A percentile compares a stretch with the other conserved stretches of the same genome.
Evolutionary conservation across 2,797 vertebrate genomes (phyloP).

Genomic region (Epinephelus malabaricus): DNA sequence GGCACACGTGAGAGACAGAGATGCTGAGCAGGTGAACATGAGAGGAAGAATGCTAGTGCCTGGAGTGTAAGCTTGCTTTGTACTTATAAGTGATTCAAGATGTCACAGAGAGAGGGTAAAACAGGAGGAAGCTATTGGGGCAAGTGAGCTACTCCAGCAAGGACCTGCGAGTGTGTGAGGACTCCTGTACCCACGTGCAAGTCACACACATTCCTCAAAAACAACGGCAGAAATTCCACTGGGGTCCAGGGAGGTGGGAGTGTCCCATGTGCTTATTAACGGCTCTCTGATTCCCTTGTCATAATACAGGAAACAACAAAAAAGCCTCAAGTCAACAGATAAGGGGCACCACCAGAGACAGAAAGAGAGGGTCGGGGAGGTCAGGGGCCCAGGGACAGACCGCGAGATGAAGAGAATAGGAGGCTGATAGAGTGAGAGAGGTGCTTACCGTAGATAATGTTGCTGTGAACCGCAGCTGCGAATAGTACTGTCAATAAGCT

Average conservation of each 20-base stretch:
- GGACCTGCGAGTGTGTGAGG: background rate
- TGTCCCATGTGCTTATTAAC: conserved; percentile 81
- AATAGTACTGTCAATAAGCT: conserved; percentile 75
- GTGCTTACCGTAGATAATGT: conserved; percentile 71
- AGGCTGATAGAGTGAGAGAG: conserved; percentile 24
- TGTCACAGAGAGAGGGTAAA: background rate
- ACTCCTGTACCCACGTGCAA: conserved; percentile 52
- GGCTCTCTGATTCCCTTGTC: conserved; percentile 77
- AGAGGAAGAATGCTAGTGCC: conserved; percentile 1
- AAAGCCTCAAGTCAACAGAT: conserved; percentile 70
- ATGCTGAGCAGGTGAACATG: conserved; percentile 33
- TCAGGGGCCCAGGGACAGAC: conserved; percentile 61
- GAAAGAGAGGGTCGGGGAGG: conserved; percentile 50
- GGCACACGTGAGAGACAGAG: background rate
- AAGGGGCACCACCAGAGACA: conserved; percentile 50
- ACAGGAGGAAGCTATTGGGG: background rate
- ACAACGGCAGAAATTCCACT: conserved; percentile 75
- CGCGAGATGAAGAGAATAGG: conserved; percentile 32
- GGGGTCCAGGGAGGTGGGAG: conserved; percentile 59
- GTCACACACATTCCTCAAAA: conserved; percentile 77
- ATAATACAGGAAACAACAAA: conserved; percentile 72
- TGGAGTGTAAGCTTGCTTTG: conserved; percentile 14
- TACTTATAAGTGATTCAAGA: conserved; percentile 10
- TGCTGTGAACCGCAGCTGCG: conserved; percentile 77
- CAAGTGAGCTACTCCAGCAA: conserved; percentile 15